phyloP scores from a whole-genome alignment of 2,888 invertebrate genomes.

The Therioaphis trifolii region DNA sequence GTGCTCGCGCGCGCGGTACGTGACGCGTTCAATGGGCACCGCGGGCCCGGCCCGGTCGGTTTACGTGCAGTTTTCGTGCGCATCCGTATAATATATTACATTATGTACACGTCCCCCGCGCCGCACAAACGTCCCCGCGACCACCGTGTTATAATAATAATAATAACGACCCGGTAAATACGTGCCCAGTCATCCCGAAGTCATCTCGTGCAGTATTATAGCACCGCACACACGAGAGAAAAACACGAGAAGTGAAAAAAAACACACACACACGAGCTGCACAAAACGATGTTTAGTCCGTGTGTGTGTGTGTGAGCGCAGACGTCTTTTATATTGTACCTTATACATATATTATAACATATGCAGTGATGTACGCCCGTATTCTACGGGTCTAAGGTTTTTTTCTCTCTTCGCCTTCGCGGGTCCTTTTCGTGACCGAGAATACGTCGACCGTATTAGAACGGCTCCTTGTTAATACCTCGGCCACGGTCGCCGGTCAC shows the following conservation, averaged over 20 bases:
- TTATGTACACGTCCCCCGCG: too few species aligned
- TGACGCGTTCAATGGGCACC: neutral
- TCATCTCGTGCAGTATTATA: neutral
- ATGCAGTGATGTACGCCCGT: too few species aligned
- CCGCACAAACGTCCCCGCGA: neutral
- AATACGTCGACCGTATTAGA: constrained; percentile 52
- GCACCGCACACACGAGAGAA: neutral
- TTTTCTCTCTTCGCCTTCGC: neutral
- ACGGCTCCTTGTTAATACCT: constrained; percentile 60
- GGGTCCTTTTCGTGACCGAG: constrained; percentile 53
- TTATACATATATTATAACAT: too few species aligned
- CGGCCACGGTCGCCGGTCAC: constrained; percentile 60
- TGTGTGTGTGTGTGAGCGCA: neutral
- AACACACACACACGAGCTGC: neutral
- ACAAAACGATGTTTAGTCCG: neutral
- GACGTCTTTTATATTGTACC: neutral
- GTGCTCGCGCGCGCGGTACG: neutral
- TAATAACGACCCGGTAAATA: constrained; percentile 42
- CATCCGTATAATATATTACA: too few species aligned
- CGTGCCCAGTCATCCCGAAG: constrained; percentile 51
- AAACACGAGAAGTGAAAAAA: constrained; percentile 1
- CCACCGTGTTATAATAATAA: neutral
- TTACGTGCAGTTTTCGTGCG: constrained; percentile 26
- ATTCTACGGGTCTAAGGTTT: too few species aligned
- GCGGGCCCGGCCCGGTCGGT: neutral